Conservation (phyloP, 2,113 vertebrate genomes). For the Varanus salvator region DNA sequence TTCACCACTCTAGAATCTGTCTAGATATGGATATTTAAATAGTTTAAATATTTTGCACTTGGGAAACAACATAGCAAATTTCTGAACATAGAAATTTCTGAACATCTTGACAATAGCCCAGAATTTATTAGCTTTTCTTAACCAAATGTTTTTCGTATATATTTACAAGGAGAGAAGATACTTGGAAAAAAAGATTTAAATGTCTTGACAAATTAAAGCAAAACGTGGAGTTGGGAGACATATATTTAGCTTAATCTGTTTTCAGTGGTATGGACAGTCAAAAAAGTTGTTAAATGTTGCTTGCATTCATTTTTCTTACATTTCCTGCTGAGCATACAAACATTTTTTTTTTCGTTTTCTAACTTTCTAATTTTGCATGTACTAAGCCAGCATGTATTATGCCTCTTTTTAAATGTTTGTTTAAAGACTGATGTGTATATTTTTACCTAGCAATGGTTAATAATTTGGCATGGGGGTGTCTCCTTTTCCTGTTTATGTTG, state of each 20-base stretch:
- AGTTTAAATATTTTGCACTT: not conserved
- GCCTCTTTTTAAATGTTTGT: not conserved
- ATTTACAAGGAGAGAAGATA: not conserved
- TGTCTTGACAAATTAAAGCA: conserved; percentile 20
- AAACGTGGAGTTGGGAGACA: conserved; percentile 13
- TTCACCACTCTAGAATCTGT: too few relatives aligned
- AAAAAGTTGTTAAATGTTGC: conserved; percentile 61
- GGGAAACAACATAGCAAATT: not conserved
- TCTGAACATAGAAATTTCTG: not conserved
- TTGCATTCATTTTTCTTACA: conserved; percentile 47
- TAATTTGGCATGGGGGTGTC: not conserved
- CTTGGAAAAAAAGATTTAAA: not conserved
- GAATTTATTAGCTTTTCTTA: conserved; percentile 10
- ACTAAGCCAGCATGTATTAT: conserved; percentile 33
- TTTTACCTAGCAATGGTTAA: not conserved
- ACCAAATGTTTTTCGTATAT: not conserved
- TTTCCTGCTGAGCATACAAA: conserved; percentile 37
- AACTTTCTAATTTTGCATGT: conserved; percentile 54
- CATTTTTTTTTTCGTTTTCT: conserved; percentile 1
- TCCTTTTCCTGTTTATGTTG: not conserved
- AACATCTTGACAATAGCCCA: not conserved
- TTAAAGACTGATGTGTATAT: not conserved
- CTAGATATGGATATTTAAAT: too few relatives aligned
- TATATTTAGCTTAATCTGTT: not conserved
- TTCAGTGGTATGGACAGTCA: conserved; percentile 37